A percentile compares a stretch with the other conserved stretches of the same genome.
Evolutionary conservation across 2,113 vertebrate species (phyloP).

Genomic region (Neopipo cinnamomea): DNA sequence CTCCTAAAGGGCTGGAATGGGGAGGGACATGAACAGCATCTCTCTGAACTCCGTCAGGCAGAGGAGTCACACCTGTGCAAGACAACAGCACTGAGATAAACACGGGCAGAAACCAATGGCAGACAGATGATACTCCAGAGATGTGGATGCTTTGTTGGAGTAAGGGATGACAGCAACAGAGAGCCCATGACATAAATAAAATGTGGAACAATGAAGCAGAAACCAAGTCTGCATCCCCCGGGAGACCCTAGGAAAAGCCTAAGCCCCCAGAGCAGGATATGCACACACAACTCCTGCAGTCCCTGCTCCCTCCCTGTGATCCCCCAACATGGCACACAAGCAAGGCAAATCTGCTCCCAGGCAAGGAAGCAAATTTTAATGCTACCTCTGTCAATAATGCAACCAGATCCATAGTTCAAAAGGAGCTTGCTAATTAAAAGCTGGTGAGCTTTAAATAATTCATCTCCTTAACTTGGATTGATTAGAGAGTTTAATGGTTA

Average conservation of each 20-base stretch:
- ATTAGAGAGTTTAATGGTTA: conserved; percentile 94
- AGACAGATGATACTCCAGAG: background rate
- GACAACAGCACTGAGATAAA: background rate
- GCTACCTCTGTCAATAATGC: conserved; percentile 91
- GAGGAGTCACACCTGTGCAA: background rate
- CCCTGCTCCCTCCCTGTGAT: background rate
- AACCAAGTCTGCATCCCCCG: background rate
- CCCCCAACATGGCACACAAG: background rate
- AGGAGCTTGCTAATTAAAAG: conserved; percentile 99
- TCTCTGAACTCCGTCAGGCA: background rate
- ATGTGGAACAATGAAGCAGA: background rate
- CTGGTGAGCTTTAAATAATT: conserved; percentile 98
- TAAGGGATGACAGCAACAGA: background rate
- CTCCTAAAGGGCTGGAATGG: background rate
- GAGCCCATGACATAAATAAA: background rate
- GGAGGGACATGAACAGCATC: background rate
- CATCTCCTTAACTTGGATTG: conserved; percentile 99
- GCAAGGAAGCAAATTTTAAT: conserved; percentile 71
- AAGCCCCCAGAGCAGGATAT: background rate
- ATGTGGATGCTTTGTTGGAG: background rate
- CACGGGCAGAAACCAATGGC: background rate
- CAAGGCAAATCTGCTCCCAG: conserved; percentile 49
- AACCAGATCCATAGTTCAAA: conserved; percentile 94
- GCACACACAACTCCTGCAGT: background rate
- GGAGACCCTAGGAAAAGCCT: background rate